Percentiles rank a stretch among this genome's conserved stretches.
Conservation (phyloP, 2,888 invertebrate species). For the Seira ritae region DNA sequence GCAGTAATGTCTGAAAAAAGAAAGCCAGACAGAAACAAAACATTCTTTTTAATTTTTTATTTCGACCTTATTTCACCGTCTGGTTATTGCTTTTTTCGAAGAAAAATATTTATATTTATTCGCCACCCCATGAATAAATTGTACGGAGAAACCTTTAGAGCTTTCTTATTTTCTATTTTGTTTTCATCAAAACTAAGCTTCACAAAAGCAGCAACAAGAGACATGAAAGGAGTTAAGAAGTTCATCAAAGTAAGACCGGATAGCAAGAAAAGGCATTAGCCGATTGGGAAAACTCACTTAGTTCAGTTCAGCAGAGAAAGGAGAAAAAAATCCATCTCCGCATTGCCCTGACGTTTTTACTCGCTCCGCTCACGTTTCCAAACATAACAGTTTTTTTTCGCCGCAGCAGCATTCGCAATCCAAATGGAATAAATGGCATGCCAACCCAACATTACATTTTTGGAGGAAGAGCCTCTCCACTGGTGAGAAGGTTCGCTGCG, state of each 20-base stretch:
- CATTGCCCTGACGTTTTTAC: neutral
- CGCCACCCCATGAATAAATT: conserved; percentile 6
- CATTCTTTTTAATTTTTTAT: no score
- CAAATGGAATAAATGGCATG: no score
- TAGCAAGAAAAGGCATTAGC: neutral
- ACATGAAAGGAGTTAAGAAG: conserved; percentile 17
- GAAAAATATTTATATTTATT: conserved; percentile 2
- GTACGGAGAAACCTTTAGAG: neutral
- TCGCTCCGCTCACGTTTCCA: no score
- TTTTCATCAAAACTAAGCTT: conserved; percentile 8
- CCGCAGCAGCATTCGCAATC: no score
- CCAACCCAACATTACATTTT: neutral
- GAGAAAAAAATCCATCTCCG: neutral
- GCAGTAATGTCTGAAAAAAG: no score
- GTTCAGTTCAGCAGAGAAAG: neutral
- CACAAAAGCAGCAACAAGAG: neutral
- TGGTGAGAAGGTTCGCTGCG: conserved; percentile 46
- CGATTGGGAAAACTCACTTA: conserved; percentile 4
- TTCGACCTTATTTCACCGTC: no score
- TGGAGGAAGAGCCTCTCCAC: neutral
- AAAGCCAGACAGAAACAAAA: no score
- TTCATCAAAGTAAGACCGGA: neutral
- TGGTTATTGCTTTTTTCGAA: conserved; percentile 13
- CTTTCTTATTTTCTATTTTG: neutral
- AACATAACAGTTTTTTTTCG: no score